Percentiles rank a stretch among this genome's conserved stretches.
Evolutionary conservation across 2,113 vertebrate species (phyloP).

Genomic region (Proteles cristata): DNA sequence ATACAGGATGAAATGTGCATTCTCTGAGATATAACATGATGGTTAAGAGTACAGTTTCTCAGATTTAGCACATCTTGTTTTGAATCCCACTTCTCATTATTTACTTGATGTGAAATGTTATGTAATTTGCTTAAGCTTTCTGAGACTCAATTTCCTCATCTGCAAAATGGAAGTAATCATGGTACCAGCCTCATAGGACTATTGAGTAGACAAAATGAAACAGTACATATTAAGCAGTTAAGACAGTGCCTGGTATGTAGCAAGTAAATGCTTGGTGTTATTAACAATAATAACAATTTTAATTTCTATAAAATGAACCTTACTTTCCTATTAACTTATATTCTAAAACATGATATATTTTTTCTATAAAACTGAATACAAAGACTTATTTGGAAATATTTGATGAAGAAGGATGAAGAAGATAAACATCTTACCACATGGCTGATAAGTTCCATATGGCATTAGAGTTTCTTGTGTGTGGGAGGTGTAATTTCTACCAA

Average conservation of each 20-base stretch:
- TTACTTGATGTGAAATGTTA: conserved; percentile 18
- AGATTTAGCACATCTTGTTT: background rate
- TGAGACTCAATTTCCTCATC: background rate
- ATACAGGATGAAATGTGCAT: background rate
- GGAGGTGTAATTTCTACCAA: background rate
- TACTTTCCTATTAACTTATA: background rate
- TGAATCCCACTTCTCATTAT: background rate
- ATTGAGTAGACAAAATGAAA: background rate
- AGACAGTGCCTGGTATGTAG: background rate
- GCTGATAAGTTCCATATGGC: background rate
- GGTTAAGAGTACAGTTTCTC: background rate
- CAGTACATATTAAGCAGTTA: background rate
- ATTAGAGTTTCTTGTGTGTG: background rate
- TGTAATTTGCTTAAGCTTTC: background rate
- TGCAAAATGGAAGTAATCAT: background rate
- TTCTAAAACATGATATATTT: conserved; percentile 20
- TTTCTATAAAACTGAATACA: background rate
- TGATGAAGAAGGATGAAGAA: background rate
- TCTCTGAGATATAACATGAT: background rate
- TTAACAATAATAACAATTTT: background rate
- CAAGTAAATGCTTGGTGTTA: background rate
- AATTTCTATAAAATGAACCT: conserved; percentile 11
- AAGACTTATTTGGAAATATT: conserved; percentile 44
- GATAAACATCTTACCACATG: background rate
- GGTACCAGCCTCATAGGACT: background rate